Conservation (phyloP, 1,140 invertebrate genomes). For the Euura lappo region DNA sequence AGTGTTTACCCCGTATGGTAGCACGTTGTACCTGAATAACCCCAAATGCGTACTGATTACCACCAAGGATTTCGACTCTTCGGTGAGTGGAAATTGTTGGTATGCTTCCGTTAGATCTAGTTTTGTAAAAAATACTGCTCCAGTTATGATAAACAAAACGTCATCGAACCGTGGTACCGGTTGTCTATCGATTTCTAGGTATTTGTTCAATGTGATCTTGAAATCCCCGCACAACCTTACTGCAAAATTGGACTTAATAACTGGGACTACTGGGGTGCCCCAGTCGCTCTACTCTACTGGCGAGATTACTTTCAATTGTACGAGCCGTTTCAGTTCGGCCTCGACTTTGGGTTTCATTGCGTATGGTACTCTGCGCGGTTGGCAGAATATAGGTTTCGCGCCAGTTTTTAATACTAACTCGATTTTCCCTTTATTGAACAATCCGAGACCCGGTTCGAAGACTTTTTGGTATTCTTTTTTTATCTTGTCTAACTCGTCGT, state of each 20-base stretch:
- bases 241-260: conserved; percentile 53
- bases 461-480: conserved; percentile 14
- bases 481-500: conserved; percentile 8
- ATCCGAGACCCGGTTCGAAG: conserved; percentile 9
- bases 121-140: neutral
- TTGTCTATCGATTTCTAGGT: neutral
- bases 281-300: conserved; percentile 41
- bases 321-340: conserved; percentile 50
- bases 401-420: neutral
- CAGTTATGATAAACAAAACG: neutral
- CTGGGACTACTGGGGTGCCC: conserved; percentile 56
- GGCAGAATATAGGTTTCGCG: neutral
- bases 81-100: neutral
- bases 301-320: conserved; percentile 38
- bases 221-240: conserved; percentile 58
- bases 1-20: conserved; percentile 48
- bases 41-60: conserved; percentile 25
- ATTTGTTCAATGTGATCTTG: conserved; percentile 37
- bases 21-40: conserved; percentile 38
- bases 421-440: conserved; percentile 11
- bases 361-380: conserved; percentile 42
- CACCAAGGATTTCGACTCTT: neutral
- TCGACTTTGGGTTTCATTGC: conserved; percentile 50
- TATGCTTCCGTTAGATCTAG: neutral
- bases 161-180: neutral